phyloP scores from a whole-genome alignment of 2,797 vertebrate species.

The Xerus rutilus region DNA sequence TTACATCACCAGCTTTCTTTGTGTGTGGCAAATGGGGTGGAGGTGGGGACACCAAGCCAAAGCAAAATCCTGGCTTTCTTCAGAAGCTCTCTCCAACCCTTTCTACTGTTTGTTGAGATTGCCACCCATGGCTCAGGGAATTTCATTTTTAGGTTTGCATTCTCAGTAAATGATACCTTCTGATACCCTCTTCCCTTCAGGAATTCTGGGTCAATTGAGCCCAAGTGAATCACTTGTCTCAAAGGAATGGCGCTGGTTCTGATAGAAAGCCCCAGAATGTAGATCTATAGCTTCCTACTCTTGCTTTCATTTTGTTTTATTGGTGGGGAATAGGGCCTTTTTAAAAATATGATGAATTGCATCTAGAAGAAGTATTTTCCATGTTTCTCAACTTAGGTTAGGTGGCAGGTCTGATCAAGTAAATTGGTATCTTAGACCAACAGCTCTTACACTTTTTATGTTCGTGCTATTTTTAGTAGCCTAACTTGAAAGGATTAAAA shows the following conservation, averaged over 20 bases:
- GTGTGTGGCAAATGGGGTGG: background rate
- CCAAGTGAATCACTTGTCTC: background rate
- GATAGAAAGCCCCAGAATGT: background rate
- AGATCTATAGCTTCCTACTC: background rate
- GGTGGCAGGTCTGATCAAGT: background rate
- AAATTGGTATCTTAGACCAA: constrained; percentile 9
- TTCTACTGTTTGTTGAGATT: background rate
- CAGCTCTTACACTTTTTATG: background rate
- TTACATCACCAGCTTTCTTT: background rate
- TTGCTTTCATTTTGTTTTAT: constrained; percentile 28
- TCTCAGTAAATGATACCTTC: background rate
- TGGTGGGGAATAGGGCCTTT: background rate
- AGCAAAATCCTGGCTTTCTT: constrained; percentile 30
- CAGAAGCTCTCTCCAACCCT: background rate
- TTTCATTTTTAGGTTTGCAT: constrained; percentile 32
- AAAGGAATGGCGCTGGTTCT: background rate
- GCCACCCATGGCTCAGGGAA: background rate
- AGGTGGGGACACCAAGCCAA: background rate
- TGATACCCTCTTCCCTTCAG: background rate
- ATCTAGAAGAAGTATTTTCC: background rate
- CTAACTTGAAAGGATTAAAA: constrained; percentile 32
- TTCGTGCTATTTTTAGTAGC: background rate
- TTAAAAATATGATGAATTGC: background rate
- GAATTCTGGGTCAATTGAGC: background rate
- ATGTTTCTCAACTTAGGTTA: constrained; percentile 26